Conservation (phyloP, 2,113 vertebrate genomes). For the Ariopsis seemanni region DNA sequence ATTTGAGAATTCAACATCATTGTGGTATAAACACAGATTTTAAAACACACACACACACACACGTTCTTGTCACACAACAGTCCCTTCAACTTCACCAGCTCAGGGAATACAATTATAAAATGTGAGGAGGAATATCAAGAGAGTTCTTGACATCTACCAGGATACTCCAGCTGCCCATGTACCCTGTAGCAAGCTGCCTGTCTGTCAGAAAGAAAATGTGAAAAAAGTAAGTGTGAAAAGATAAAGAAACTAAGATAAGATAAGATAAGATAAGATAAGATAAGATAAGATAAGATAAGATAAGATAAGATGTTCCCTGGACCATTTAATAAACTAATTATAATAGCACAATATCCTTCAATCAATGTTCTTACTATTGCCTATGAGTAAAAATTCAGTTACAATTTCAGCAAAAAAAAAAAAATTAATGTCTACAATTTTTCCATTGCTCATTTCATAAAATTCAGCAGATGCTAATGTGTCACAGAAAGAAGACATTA, state of each 20-base stretch:
- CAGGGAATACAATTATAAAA: neutral
- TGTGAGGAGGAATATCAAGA: neutral
- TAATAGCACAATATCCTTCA: neutral
- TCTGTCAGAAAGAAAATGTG: neutral
- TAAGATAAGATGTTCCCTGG: neutral
- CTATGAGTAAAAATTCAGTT: neutral
- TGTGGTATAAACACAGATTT: neutral
- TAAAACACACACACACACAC: neutral
- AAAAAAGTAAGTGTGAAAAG: neutral
- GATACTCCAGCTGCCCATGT: neutral
- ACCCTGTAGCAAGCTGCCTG: neutral
- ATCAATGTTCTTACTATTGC: neutral
- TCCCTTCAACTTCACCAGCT: neutral
- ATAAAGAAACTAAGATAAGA: neutral
- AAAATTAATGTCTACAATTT: neutral
- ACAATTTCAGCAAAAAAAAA: too few species aligned
- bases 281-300: too few species aligned
- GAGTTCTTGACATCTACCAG: neutral
- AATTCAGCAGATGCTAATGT: slow-evolving; percentile 51
- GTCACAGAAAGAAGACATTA: slow-evolving; percentile 42
- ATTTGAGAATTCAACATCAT: neutral
- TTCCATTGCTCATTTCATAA: slow-evolving; percentile 52
- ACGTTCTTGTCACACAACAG: neutral
- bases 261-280: too few species aligned
- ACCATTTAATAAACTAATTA: neutral